phyloP scores from a whole-genome alignment of 1,140 invertebrate species.

The Zaprionus taronus region DNA sequence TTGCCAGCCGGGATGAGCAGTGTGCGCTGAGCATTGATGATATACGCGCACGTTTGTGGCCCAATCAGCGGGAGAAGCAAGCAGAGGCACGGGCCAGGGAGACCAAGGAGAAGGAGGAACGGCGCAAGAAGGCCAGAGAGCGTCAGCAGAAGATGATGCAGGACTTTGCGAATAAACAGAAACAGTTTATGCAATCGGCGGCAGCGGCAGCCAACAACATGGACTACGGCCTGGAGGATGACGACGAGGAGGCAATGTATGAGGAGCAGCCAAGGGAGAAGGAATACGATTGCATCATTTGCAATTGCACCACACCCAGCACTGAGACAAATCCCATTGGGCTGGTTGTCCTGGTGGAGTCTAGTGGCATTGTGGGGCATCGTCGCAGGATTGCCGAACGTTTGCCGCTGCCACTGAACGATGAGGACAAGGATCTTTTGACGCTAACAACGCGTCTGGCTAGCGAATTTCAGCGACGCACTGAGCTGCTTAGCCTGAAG shows the following conservation, averaged over 20 bases:
- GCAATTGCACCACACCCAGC: slow-evolving; percentile 94
- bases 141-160: slow-evolving; percentile 96
- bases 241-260: slow-evolving; percentile 88
- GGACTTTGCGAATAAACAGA: slow-evolving; percentile 95
- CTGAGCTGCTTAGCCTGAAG: slow-evolving; percentile 71
- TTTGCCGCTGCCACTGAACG: slow-evolving; percentile 68
- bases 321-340: slow-evolving; percentile 95
- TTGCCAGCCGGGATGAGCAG: slow-evolving; percentile 89
- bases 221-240: slow-evolving; percentile 81
- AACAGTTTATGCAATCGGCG: slow-evolving; percentile 94
- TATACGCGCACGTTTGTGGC: slow-evolving; percentile 90
- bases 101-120: slow-evolving; percentile 91
- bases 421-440: slow-evolving; percentile 68
- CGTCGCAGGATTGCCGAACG: slow-evolving; percentile 79
- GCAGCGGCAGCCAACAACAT: slow-evolving; percentile 89
- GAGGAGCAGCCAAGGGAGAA: slow-evolving; percentile 87
- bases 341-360: slow-evolving; percentile 91
- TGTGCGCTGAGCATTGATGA: slow-evolving; percentile 89
- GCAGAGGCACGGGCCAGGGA: slow-evolving; percentile 90
- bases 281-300: slow-evolving; percentile 98
- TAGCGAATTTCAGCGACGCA: slow-evolving; percentile 73
- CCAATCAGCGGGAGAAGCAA: slow-evolving; percentile 90
- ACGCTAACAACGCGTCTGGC: slow-evolving; percentile 65
- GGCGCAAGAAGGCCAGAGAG: slow-evolving; percentile 92
- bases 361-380: slow-evolving; percentile 80